Conservation (phyloP, 1,140 invertebrate genomes). For the Euura saliciscinereae region DNA sequence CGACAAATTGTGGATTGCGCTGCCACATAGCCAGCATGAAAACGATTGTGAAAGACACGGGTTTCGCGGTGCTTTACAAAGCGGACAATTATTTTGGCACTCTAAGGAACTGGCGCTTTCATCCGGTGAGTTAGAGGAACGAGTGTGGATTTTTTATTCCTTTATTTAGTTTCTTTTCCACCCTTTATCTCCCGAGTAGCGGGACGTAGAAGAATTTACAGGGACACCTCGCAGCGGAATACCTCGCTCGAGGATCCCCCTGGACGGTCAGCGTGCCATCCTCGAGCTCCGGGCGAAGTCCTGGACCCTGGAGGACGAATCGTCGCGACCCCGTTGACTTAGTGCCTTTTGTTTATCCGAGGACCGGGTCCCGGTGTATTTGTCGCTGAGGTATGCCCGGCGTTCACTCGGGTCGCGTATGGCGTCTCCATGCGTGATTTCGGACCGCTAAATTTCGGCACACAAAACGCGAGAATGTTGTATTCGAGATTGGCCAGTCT, state of each 20-base stretch:
- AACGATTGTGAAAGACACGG: conserved; percentile 20
- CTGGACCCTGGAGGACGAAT: background rate
- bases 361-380: conserved; percentile 18
- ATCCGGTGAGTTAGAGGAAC: background rate
- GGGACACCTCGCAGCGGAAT: background rate
- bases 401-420: conserved; percentile 18
- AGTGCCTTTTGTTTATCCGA: conserved; percentile 19
- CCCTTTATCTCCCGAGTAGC: background rate
- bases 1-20: background rate
- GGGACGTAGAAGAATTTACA: background rate
- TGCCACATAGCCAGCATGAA: conserved; percentile 14
- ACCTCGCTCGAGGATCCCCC: background rate
- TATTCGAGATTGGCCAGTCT: background rate
- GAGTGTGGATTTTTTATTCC: conserved; percentile 8
- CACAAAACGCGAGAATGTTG: conserved; percentile 3
- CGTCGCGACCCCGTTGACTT: conserved; percentile 12
- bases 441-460: background rate
- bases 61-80: conserved; percentile 27
- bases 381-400: conserved; percentile 22
- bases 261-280: background rate
- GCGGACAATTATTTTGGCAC: conserved; percentile 47
- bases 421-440: background rate
- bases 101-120: conserved; percentile 14
- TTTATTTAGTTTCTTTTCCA: background rate
- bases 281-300: background rate